phyloP scores from a whole-genome alignment of 2,113 vertebrate genomes.

The Nannobrachium achirus region DNA sequence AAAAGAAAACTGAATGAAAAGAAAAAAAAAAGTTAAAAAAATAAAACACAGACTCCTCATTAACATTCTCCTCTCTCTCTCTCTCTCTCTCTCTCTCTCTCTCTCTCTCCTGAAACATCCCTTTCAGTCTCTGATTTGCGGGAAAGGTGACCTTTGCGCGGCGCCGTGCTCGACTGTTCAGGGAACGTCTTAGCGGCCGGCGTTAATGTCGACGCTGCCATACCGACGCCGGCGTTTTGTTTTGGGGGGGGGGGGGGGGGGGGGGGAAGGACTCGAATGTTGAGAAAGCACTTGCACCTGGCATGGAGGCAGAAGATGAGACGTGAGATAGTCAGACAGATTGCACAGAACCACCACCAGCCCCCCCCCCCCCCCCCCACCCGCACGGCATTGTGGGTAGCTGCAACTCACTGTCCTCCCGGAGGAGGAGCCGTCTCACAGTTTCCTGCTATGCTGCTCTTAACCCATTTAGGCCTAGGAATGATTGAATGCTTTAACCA shows the following conservation, averaged over 20 bases:
- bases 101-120: no score
- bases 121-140: slow-evolving; percentile 2
- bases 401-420: slow-evolving; percentile 32
- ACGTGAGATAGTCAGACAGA: background rate
- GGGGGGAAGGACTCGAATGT: no score
- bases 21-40: background rate
- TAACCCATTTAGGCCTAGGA: no score
- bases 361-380: background rate
- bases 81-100: no score
- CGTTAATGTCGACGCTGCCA: no score
- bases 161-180: slow-evolving; percentile 9
- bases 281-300: no score
- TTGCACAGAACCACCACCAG: no score
- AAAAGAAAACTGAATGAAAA: background rate
- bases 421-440: slow-evolving; percentile 43
- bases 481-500: no score
- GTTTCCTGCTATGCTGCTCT: slow-evolving; percentile 47
- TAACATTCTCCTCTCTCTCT: no score
- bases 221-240: no score
- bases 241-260: no score
- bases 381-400: background rate
- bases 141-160: slow-evolving; percentile 33
- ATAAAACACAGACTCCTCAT: background rate
- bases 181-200: background rate
- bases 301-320: background rate